phyloP scores from a whole-genome alignment of 2,113 vertebrate genomes.

The Pygoscelis adeliae region DNA sequence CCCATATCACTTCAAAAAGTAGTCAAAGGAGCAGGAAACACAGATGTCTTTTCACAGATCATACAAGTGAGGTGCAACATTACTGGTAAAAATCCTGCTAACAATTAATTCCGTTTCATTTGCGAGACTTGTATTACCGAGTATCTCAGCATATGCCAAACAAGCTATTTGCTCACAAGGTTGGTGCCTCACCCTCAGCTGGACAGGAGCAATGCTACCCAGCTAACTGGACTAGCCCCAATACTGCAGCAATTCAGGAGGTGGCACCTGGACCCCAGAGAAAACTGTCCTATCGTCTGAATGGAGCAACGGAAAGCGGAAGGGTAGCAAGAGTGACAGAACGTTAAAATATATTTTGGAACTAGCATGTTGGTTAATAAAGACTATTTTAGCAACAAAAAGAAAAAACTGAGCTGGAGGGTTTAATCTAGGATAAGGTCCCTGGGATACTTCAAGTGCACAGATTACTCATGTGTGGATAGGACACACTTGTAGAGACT shows the following conservation, averaged over 20 bases:
- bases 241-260: not conserved
- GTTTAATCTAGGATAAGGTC: not conserved
- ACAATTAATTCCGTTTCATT: not conserved
- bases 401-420: not conserved
- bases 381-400: not conserved
- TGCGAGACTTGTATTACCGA: not conserved
- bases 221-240: not conserved
- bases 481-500: not conserved
- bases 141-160: not conserved
- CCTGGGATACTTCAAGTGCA: not conserved
- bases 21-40: not conserved
- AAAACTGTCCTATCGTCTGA: not conserved
- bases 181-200: not conserved
- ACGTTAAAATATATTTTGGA: not conserved
- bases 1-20: not conserved
- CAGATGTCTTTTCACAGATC: not conserved
- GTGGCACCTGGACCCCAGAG: not conserved
- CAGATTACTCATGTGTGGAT: not conserved
- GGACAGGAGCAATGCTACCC: not conserved
- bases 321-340: not conserved
- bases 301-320: not conserved
- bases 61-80: not conserved
- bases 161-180: not conserved
- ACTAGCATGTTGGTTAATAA: not conserved
- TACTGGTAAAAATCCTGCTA: not conserved